Base-by-base conservation (phyloP, 1,140 invertebrate species). In the Ceratitis capitata region DNA sequence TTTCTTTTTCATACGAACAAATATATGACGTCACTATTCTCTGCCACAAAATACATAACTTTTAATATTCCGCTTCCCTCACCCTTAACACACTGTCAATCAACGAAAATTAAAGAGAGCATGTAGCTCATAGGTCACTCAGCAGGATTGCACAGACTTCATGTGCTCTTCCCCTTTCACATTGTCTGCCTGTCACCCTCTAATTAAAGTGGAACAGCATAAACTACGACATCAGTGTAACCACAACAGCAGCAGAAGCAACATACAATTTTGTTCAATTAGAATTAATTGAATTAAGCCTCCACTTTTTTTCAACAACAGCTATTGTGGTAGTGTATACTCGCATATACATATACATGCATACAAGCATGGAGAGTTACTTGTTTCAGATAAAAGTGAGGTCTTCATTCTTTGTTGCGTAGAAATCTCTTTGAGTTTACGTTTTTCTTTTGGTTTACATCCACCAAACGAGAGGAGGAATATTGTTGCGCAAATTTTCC, bases 281-380 rank as follows among this genome's bases (percentile, higher is more conserved):
- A 61, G 58, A 61, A 29, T 61, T 61, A 61, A 61, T 61, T 61
- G 58, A 61, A 61, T 61, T 26, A 61, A 61, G 58, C 58, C 58
- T 61, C 58, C 23, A 61, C 58, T 61, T 61, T 61, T 61, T 29
- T 56, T 56, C 10, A n/a, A 4, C 12, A 6, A 6, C 5, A 5
- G 45, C 12, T 47, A 12, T 47, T 4, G 58, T 32, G 12, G 58
- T 61, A n/a, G n/a, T n/a, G n/a, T n/a, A n/a, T n/a, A n/a, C n/a
- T n/a, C n/a, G n/a, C n/a, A n/a, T n/a, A n/a, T n/a, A n/a, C n/a
- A n/a, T n/a, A n/a, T n/a, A n/a, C n/a, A n/a, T 61, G 58, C 58
- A 23, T 26, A 61, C 12, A 12, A 61, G 58, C 26, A 23, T 14
- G 58, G 26, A 23, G 26, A 14, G 23, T 12, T 47, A 5, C 5